A percentile compares a stretch with the other conserved stretches of the same genome.
phyloP scores from a whole-genome alignment of 2,113 vertebrate species.

The Forbesichthys agassizii region DNA sequence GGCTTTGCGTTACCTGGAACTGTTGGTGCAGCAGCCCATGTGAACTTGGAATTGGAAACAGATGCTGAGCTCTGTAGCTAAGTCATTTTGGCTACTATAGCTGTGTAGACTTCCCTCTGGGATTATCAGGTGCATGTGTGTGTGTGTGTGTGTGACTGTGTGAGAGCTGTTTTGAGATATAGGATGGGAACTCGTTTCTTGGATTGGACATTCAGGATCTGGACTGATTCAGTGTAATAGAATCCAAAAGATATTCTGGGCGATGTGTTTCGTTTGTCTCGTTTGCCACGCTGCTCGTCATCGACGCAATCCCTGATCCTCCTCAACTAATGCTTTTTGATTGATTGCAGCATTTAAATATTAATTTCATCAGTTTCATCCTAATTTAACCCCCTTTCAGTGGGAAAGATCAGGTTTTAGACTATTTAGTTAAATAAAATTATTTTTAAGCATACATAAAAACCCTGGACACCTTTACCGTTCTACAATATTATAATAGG shows the following conservation, averaged over 20 bases:
- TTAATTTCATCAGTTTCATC: constrained; percentile 33
- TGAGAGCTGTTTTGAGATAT: constrained; percentile 10
- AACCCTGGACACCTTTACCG: constrained; percentile 13
- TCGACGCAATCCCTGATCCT: constrained; percentile 50
- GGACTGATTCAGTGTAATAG: constrained; percentile 42
- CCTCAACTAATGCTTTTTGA: constrained; percentile 61
- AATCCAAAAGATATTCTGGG: constrained; percentile 62
- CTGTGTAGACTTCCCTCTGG: constrained; percentile 35
- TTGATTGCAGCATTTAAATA: constrained; percentile 38
- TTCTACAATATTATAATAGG: constrained; percentile 42
- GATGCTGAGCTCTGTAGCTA: constrained; percentile 57
- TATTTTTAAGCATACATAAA: constrained; percentile 10
- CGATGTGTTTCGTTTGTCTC: constrained; percentile 33
- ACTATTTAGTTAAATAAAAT: not conserved
- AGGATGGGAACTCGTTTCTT: constrained; percentile 36
- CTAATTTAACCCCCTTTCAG: constrained; percentile 41
- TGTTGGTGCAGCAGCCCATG: constrained; percentile 67
- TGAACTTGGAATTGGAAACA: constrained; percentile 71
- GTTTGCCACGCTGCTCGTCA: constrained; percentile 66
- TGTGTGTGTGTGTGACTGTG: not conserved
- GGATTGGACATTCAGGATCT: constrained; percentile 37
- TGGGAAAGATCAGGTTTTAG: constrained; percentile 32
- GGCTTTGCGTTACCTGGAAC: constrained; percentile 70
- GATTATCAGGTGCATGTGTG: constrained; percentile 26
- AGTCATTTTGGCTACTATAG: constrained; percentile 48